phyloP scores from a whole-genome alignment of 2,888 invertebrate species.

The Rhopalosiphum nymphaeae region DNA sequence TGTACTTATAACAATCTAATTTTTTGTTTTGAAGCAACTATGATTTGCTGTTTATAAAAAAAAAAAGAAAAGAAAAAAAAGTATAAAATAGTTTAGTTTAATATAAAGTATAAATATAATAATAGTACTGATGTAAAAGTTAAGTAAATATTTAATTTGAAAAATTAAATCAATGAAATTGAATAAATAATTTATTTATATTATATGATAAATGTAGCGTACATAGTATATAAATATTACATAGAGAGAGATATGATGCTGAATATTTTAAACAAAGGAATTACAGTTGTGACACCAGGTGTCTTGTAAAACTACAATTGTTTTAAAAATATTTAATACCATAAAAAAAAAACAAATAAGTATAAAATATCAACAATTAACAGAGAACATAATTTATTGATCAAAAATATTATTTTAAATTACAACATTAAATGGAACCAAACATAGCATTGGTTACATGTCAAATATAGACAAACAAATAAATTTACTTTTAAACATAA shows the following conservation, averaged over 20 bases:
- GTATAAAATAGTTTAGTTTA: background rate
- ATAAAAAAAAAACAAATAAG: background rate
- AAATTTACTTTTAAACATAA: constrained; percentile 35
- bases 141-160: constrained; percentile 8
- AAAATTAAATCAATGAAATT: background rate
- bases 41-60: background rate
- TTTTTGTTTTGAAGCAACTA: background rate
- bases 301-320: background rate
- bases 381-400: constrained; percentile 46
- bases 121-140: background rate
- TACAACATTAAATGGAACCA: constrained; percentile 18
- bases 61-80: background rate
- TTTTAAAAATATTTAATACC: constrained; percentile 1
- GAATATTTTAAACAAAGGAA: background rate
- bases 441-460: background rate
- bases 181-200: background rate
- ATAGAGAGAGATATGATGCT: background rate
- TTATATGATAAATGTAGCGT: background rate
- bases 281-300: background rate
- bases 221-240: background rate
- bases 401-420: constrained; percentile 45
- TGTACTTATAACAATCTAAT: background rate
- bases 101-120: background rate
- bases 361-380: constrained; percentile 27
- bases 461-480: constrained; percentile 9